Evolutionary conservation across 2,888 invertebrate species (phyloP).

Genomic region (Pristionchus exspectatus): DNA sequence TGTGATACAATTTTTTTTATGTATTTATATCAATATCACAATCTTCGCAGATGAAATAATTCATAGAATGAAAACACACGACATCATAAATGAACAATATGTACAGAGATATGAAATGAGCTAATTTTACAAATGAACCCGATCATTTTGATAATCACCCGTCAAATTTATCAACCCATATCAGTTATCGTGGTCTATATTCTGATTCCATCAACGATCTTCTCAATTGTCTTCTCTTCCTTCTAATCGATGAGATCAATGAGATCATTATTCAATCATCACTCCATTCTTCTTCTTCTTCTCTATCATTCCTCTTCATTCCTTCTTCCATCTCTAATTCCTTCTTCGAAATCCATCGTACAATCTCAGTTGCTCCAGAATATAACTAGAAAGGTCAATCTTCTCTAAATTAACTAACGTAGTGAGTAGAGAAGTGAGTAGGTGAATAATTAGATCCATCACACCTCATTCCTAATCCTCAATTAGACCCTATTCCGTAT

Average conservation of each 20-base stretch:
- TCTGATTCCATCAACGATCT: background rate
- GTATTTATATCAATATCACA: too few species aligned
- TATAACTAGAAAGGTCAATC: background rate
- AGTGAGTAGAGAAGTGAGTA: background rate
- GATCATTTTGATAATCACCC: background rate
- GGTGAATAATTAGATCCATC: background rate
- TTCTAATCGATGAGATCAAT: background rate
- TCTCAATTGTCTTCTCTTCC: background rate
- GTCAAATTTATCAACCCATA: background rate
- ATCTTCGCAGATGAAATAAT: too few species aligned
- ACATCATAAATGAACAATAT: background rate
- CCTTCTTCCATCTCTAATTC: background rate
- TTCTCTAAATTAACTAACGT: background rate
- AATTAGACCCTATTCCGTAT: background rate
- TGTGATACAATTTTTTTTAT: too few species aligned
- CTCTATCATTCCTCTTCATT: background rate
- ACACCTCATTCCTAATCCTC: background rate
- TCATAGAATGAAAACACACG: too few species aligned
- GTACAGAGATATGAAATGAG: background rate
- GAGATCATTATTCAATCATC: background rate
- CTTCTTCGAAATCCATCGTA: slow-evolving; percentile 33
- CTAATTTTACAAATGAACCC: background rate
- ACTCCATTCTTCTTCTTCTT: slow-evolving; percentile 37
- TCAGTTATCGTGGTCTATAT: background rate
- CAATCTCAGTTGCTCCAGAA: slow-evolving; percentile 28